Evolutionary conservation across 2,888 invertebrate genomes (phyloP).

Genomic region (Campoplex capitator): DNA sequence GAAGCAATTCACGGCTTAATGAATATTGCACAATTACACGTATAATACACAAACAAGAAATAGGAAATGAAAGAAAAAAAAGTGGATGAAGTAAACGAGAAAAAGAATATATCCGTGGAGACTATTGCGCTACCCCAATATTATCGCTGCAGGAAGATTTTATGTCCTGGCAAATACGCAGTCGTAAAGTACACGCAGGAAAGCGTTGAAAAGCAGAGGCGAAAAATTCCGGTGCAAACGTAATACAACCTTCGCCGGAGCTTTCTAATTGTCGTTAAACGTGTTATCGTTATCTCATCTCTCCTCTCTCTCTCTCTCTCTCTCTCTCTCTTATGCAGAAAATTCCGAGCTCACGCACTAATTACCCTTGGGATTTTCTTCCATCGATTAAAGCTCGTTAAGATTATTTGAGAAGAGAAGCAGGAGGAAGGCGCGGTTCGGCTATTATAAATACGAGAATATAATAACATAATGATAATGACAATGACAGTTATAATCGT

Average conservation of each 20-base stretch:
- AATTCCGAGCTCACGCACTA: constrained; percentile 46
- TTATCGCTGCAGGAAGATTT: constrained; percentile 33
- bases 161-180: neutral
- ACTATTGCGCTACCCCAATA: constrained; percentile 22
- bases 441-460: constrained; percentile 28
- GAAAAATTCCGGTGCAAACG: constrained; percentile 69
- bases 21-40: constrained; percentile 29
- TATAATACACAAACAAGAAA: constrained; percentile 7
- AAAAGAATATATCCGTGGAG: constrained; percentile 2
- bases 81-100: neutral
- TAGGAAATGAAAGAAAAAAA: neutral
- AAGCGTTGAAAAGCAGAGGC: constrained; percentile 50
- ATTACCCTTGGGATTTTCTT: constrained; percentile 67
- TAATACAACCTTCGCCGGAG: constrained; percentile 69
- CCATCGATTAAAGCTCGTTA: constrained; percentile 63
- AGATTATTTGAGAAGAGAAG: constrained; percentile 43
- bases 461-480: constrained; percentile 32
- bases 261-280: constrained; percentile 68
- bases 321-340: neutral
- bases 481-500: constrained; percentile 5
- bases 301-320: neutral
- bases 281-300: constrained; percentile 72
- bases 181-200: constrained; percentile 19
- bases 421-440: neutral
- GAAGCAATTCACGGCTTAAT: neutral